phyloP scores from a whole-genome alignment of 2,113 vertebrate genomes.

The Microcebus murinus region DNA sequence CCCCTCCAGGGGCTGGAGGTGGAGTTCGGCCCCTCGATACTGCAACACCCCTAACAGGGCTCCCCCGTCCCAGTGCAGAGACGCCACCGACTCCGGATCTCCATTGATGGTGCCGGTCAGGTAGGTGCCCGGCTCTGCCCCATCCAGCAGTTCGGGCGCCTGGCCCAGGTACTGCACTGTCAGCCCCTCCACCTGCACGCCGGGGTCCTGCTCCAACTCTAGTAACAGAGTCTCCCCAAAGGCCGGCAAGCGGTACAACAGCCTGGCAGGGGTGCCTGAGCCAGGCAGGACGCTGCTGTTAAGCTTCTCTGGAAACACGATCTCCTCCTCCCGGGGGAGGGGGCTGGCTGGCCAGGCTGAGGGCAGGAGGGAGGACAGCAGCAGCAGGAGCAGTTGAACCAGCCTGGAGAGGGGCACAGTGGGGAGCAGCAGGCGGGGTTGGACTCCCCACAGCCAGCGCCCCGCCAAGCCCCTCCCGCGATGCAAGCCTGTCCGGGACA shows the following conservation, averaged over 20 bases:
- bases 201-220: conserved; percentile 80
- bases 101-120: conserved; percentile 81
- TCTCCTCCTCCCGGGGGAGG: conserved; percentile 77
- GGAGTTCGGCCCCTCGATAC: conserved; percentile 81
- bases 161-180: conserved; percentile 83
- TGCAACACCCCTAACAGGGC: conserved; percentile 82
- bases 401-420: neutral
- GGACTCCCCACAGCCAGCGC: neutral
- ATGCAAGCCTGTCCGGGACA: neutral
- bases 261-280: conserved; percentile 4
- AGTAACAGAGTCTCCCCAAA: conserved; percentile 79
- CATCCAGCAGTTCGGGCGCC: conserved; percentile 59
- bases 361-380: conserved; percentile 65
- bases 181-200: conserved; percentile 78
- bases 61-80: conserved; percentile 79
- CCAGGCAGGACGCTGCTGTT: conserved; percentile 71
- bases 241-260: conserved; percentile 72
- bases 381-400: neutral
- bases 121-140: conserved; percentile 79
- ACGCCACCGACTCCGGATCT: conserved; percentile 81
- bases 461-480: conserved; percentile 42
- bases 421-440: neutral
- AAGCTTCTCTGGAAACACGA: conserved; percentile 82
- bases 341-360: conserved; percentile 42
- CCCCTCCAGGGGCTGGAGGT: conserved; percentile 82